Evolutionary conservation across 1,140 invertebrate genomes (phyloP), one percentile per base, ranked within the genome.

Genomic region (Doryteuthis pealeii): DNA sequence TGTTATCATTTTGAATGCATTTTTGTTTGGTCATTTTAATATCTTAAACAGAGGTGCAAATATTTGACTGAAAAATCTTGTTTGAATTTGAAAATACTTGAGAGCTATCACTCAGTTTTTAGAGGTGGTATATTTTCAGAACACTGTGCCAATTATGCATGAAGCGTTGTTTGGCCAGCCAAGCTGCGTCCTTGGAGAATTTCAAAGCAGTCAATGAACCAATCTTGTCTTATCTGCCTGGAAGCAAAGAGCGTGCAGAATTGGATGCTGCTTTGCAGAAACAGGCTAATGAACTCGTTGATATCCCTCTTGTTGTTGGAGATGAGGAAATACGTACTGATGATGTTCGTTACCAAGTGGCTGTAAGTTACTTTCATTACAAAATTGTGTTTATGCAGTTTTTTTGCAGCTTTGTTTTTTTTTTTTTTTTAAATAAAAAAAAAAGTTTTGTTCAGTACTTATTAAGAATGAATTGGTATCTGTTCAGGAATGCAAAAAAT

Each of bases 301-400:
- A 98, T 77, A 91, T 98, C 68, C 97, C 97, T 0, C 93, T 99
- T 82, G 91, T 98, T 30, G 96, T 99, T 85, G 96, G 95, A 15
- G 92, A 93, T 76, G 91, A 98, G 87, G 93, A 94, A 87, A 93
- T 94, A 79, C 91, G 91, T 74, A 94, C 94, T 1, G 90, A 93
- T 49, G 89, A 92, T 79, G 91, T 93, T 32, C 90, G 90, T 77
- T 93, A 94, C 87, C 94, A 95, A 91, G 90, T 92, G 69, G 91
- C 91, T 90, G 92, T 93, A 88, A 89, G 85, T 82, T 35, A 65
- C 32, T 15, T 5, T 45, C 22, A n/a, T 33, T 6, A 14, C 4
- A n/a, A 30, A 68, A 74, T 33, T 40, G 35, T 40, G n/a, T n/a
- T n/a, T n/a, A n/a, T n/a, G n/a, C n/a, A n/a, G n/a, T n/a, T n/a